Evolutionary conservation across 1,140 invertebrate species (phyloP).

Genomic region (Dinoponera quadriceps): DNA sequence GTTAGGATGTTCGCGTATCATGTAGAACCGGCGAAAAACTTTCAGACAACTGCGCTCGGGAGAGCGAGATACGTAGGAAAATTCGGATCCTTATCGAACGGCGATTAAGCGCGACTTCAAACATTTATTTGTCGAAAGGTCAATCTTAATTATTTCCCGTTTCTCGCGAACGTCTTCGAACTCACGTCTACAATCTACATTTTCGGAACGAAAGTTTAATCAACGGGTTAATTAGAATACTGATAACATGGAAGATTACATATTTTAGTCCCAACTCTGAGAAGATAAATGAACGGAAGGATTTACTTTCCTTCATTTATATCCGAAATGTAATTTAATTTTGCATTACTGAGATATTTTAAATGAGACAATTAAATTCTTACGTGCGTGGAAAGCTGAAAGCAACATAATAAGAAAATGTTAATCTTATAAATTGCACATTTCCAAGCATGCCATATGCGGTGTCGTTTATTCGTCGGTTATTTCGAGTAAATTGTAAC

Average conservation of each 20-base stretch:
- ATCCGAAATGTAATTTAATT: background rate
- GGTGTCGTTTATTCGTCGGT: no score
- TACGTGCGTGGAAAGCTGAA: background rate
- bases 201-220: background rate
- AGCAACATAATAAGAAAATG: no score
- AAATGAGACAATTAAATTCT: background rate
- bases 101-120: constrained; percentile 37
- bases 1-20: constrained; percentile 55
- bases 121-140: background rate
- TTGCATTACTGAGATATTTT: background rate
- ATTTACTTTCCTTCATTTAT: background rate
- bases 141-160: background rate
- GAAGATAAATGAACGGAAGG: background rate
- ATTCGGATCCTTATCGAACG: constrained; percentile 9
- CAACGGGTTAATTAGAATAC: constrained; percentile 5
- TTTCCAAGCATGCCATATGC: no score
- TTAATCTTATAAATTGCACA: no score
- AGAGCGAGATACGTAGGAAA: background rate
- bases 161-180: background rate
- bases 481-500: no score
- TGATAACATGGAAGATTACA: background rate
- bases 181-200: background rate
- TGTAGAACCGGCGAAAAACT: constrained; percentile 16
- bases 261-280: constrained; percentile 3
- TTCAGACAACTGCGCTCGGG: background rate